These are phyloP conservation scores for Aplochiton taeniatus DNA, from an alignment of 2,797 vertebrate genomes.

Conservation along the genomic window DNA sequence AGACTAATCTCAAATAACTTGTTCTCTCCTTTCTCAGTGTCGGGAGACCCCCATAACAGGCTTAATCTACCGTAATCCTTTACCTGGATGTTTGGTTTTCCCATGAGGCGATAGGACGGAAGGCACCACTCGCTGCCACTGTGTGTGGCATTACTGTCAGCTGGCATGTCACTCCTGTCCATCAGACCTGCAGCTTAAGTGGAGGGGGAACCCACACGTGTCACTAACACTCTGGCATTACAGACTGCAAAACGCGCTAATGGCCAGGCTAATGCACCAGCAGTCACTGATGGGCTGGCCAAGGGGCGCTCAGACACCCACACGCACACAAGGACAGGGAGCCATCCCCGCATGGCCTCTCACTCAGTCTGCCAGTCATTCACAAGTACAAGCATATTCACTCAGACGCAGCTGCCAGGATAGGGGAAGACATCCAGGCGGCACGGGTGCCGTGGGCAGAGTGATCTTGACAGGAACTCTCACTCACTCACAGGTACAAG, in stretches of 20 bases:
- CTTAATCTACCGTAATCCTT: not conserved
- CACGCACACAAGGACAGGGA: not conserved
- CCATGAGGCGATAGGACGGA: constrained; percentile 23
- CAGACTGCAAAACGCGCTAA: constrained; percentile 73
- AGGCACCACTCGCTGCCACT: constrained; percentile 36
- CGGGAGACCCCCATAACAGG: constrained; percentile 29
- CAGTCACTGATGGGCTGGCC: constrained; percentile 72
- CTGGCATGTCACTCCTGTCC: constrained; percentile 70
- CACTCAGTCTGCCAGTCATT: not conserved
- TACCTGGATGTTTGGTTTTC: not conserved
- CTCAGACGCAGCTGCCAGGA: constrained; percentile 8
- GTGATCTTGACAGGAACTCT: constrained; percentile 27
- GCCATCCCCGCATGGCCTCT: not conserved
- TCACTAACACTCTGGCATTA: constrained; percentile 74
- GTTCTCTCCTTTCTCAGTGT: constrained; percentile 2
- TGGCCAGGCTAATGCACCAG: constrained; percentile 75
- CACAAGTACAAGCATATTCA: constrained; percentile 34
- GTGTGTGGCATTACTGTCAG: constrained; percentile 68
- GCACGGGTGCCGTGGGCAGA: not conserved
- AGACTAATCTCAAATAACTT: not conserved
- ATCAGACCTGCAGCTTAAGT: constrained; percentile 68
- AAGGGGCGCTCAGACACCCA: constrained; percentile 11
- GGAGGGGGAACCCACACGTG: constrained; percentile 68
- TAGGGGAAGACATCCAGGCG: not conserved
- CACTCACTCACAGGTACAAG: constrained; percentile 59